phyloP scores from a whole-genome alignment of 2,888 invertebrate genomes.

The Catocala nupta region DNA sequence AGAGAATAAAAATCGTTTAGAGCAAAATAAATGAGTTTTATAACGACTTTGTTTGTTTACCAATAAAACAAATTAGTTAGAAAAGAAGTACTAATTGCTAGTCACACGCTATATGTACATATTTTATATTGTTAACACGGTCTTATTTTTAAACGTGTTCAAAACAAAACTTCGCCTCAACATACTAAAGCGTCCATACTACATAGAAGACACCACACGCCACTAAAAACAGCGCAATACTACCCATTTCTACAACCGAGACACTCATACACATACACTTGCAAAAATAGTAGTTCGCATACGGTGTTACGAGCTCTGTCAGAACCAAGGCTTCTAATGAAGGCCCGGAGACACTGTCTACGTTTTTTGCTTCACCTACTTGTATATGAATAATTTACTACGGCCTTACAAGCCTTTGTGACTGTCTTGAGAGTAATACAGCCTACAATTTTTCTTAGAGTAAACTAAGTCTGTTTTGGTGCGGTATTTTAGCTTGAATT shows the following conservation, averaged over 20 bases:
- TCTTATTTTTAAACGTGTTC: too few relatives aligned
- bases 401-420: slow-evolving; percentile 38
- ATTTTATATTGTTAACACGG: too few relatives aligned
- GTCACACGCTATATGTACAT: too few relatives aligned
- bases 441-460: slow-evolving; percentile 15
- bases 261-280: neutral
- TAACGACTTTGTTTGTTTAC: too few relatives aligned
- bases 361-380: slow-evolving; percentile 66
- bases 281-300: slow-evolving; percentile 19
- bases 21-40: too few relatives aligned
- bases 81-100: too few relatives aligned
- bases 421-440: slow-evolving; percentile 31
- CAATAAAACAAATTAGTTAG: too few relatives aligned
- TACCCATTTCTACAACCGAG: neutral
- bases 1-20: too few relatives aligned
- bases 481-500: too few relatives aligned
- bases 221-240: too few relatives aligned
- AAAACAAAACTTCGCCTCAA: too few relatives aligned
- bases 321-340: slow-evolving; percentile 64
- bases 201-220: too few relatives aligned
- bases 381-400: slow-evolving; percentile 65
- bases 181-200: neutral
- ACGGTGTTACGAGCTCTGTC: slow-evolving; percentile 60
- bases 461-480: neutral
- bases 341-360: slow-evolving; percentile 70